Evolutionary conservation across 2,888 invertebrate species (phyloP).

Genomic region (Eristalinus sepulchralis): DNA sequence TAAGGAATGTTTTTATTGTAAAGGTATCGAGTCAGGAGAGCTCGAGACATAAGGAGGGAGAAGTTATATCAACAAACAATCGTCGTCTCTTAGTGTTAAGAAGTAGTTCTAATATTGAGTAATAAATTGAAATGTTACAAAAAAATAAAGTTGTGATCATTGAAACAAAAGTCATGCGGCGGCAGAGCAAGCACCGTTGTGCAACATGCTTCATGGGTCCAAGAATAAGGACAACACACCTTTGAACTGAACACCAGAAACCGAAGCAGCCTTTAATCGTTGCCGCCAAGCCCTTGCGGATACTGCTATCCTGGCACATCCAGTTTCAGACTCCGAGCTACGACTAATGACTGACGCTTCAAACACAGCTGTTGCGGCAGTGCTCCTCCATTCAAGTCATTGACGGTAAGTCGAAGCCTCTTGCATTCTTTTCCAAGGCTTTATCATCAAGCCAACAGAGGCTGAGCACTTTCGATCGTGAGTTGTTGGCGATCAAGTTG

Average conservation of each 20-base stretch:
- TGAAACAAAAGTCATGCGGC: neutral
- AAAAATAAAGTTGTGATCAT: no score
- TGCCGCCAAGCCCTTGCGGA: slow-evolving; percentile 3
- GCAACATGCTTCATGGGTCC: neutral
- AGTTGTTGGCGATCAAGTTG: neutral
- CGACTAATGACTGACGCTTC: slow-evolving; percentile 29
- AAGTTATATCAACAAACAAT: no score
- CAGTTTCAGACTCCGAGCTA: neutral
- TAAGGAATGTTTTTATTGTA: no score
- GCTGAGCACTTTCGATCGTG: slow-evolving; percentile 7
- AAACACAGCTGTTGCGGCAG: slow-evolving; percentile 3
- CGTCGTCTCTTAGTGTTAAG: no score
- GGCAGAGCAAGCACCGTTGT: neutral
- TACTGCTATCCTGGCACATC: slow-evolving; percentile 11
- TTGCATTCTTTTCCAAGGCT: neutral
- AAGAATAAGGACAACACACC: neutral
- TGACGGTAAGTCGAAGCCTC: neutral
- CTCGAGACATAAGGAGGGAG: no score
- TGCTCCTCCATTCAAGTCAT: slow-evolving; percentile 8
- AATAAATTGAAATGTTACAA: no score
- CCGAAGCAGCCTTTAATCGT: slow-evolving; percentile 5
- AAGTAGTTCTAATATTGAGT: no score
- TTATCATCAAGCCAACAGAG: neutral
- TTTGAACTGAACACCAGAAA: neutral
- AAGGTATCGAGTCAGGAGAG: no score